phyloP scores from a whole-genome alignment of 37 sponge, comb jelly and placozoan genomes.

The Spongilla lacustris region DNA sequence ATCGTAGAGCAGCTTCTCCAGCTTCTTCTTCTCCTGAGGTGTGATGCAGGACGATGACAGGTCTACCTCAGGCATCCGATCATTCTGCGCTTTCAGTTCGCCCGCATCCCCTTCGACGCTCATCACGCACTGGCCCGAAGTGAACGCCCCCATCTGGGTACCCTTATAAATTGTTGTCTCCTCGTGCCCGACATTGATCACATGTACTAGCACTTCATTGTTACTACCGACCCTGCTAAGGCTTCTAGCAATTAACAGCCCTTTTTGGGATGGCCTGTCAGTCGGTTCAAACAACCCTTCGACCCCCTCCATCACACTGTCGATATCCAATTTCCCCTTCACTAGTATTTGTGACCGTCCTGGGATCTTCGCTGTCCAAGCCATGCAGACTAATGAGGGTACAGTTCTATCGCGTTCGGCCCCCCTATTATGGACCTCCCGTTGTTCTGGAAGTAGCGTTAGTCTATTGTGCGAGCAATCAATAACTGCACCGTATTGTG shows the following conservation, averaged over 20 bases:
- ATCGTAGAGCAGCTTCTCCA: not conserved
- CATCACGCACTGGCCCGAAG: not conserved
- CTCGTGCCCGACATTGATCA: not conserved
- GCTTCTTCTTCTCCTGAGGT: not conserved
- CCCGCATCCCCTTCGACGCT: not conserved
- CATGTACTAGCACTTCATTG: conserved; percentile 4
- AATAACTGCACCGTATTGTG: conserved; percentile 5
- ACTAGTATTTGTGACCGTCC: not conserved
- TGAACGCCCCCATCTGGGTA: not conserved
- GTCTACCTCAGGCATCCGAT: not conserved
- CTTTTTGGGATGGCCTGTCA: too few species aligned
- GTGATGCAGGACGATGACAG: not conserved
- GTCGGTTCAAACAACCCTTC: not conserved
- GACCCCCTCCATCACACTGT: not conserved
- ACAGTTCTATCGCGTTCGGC: not conserved
- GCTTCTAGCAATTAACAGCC: conserved; percentile 11
- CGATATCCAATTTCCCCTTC: not conserved
- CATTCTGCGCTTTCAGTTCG: not conserved
- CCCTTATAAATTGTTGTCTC: not conserved
- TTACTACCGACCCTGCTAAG: conserved; percentile 3
- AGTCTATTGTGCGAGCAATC: not conserved
- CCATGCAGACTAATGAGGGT: not conserved
- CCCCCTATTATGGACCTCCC: not conserved
- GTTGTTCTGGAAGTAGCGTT: not conserved
- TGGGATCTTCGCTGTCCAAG: not conserved